Conservation (phyloP, 2,113 vertebrate species). For the Rhinichthys klamathensis region DNA sequence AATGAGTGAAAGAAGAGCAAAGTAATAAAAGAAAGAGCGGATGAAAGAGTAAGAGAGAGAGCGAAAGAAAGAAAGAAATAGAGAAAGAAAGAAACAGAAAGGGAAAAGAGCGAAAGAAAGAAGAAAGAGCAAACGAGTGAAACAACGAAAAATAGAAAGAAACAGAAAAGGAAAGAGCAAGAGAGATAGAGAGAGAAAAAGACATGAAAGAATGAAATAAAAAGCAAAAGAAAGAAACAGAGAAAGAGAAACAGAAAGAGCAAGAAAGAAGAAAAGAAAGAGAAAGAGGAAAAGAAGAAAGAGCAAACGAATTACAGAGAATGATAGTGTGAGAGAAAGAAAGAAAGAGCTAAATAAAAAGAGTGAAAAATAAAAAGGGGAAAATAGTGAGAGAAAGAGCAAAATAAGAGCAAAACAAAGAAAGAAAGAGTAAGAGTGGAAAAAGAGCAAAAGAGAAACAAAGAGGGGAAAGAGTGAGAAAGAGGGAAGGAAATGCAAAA, state of each 20-base stretch:
- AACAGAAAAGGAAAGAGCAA: background rate
- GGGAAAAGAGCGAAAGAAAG: background rate
- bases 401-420: background rate
- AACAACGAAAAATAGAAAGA: too few relatives aligned
- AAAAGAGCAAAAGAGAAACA: too few relatives aligned
- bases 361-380: background rate
- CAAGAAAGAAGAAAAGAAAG: background rate
- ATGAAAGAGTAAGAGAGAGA: background rate
- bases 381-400: background rate
- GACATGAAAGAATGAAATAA: too few relatives aligned
- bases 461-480: too few relatives aligned
- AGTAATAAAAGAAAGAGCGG: background rate
- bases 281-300: background rate
- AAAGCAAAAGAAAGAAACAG: too few relatives aligned
- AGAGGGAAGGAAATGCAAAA: too few relatives aligned
- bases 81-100: background rate
- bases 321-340: background rate
- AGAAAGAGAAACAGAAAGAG: background rate
- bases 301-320: background rate
- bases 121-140: background rate
- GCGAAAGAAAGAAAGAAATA: background rate
- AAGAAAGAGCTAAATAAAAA: background rate
- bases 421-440: background rate
- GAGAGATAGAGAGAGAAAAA: background rate
- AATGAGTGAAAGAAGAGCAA: background rate